Conservation (phyloP, 1,140 invertebrate genomes). For the Parapsyche elsis region DNA sequence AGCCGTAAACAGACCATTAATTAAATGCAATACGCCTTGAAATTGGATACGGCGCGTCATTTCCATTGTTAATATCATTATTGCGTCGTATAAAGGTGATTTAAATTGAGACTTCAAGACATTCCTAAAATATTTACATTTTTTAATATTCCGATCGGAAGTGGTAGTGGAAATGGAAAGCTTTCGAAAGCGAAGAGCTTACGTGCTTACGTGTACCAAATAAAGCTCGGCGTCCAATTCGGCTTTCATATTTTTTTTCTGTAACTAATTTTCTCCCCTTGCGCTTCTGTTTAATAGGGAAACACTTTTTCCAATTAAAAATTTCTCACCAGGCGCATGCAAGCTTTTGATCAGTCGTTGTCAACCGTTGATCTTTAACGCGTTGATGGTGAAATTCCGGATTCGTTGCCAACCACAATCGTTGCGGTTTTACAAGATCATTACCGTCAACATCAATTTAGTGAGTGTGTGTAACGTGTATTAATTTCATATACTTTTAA, state of each 20-base stretch:
- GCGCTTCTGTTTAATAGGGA: conserved; percentile 46
- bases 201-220: background rate
- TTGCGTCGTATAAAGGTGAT: background rate
- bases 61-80: background rate
- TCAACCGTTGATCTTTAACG: background rate
- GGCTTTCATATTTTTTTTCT: conserved; percentile 32
- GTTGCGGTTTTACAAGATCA: too few relatives aligned
- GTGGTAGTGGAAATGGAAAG: background rate
- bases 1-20: conserved; percentile 54
- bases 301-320: conserved; percentile 52
- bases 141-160: background rate
- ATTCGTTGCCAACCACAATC: too few relatives aligned
- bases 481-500: too few relatives aligned
- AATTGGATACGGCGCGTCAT: conserved; percentile 54
- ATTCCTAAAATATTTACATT: background rate
- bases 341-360: conserved; percentile 7
- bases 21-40: conserved; percentile 57
- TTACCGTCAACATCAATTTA: too few relatives aligned
- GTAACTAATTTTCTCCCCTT: conserved; percentile 48
- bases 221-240: background rate
- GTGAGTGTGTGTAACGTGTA: too few relatives aligned
- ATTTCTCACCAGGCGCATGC: conserved; percentile 44
- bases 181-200: background rate
- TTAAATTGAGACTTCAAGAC: too few relatives aligned
- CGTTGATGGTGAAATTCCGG: too few relatives aligned